Conservation (phyloP, 37 sponge, comb jelly and placozoan species). For the Lycopodina hypogea region DNA sequence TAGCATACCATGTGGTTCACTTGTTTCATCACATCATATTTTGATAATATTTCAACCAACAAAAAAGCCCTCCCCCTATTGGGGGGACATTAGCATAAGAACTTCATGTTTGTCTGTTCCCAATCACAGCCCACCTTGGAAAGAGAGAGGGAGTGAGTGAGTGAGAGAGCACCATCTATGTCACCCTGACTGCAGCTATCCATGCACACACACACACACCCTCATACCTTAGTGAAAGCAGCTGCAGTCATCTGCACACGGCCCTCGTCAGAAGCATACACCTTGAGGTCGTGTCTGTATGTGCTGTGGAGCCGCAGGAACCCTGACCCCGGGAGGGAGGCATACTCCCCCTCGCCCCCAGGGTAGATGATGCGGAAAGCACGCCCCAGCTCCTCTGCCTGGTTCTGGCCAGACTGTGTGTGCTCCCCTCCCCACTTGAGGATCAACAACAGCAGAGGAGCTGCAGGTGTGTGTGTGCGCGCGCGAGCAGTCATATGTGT, state of each 20-base stretch:
- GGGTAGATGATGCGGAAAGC: constrained; percentile 91
- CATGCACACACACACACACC: too few relatives aligned
- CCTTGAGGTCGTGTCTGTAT: constrained; percentile 95
- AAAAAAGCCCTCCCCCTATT: too few relatives aligned
- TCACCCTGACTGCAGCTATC: too few relatives aligned
- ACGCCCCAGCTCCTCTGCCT: constrained; percentile 85
- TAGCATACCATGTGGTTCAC: too few relatives aligned
- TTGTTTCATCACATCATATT: too few relatives aligned
- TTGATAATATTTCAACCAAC: too few relatives aligned
- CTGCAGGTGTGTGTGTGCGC: constrained; percentile 1
- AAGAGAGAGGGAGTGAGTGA: too few relatives aligned
- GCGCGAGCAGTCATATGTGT: too few relatives aligned
- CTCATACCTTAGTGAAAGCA: constrained; percentile 87
- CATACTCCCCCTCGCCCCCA: constrained; percentile 81
- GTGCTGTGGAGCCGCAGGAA: constrained; percentile 95
- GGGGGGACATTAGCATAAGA: too few relatives aligned
- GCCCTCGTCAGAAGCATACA: constrained; percentile 96
- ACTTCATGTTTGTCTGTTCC: too few relatives aligned
- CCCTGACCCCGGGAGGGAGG: constrained; percentile 77
- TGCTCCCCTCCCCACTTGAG: constrained; percentile 97
- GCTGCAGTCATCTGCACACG: constrained; percentile 95
- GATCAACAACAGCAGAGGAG: constrained; percentile 70
- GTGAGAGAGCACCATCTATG: too few relatives aligned
- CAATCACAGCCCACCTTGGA: too few relatives aligned
- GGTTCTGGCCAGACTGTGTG: constrained; percentile 72